These are phyloP conservation scores for Semnornis frantzii DNA, from an alignment of 2,113 vertebrate genomes.

Conservation along the genomic window DNA sequence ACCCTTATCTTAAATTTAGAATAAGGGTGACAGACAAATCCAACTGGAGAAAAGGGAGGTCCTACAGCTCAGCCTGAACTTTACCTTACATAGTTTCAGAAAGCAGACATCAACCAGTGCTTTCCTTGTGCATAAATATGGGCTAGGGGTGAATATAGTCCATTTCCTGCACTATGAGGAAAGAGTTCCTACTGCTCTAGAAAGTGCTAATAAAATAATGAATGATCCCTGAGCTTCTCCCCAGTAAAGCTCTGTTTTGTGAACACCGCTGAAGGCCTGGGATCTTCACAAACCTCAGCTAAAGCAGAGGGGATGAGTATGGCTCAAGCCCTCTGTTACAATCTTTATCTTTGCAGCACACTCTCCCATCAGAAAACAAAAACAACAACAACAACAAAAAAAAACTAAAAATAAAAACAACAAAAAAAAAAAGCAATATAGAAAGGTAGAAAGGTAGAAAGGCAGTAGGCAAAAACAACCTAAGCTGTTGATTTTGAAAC, in stretches of 20 bases:
- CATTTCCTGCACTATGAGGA: background rate
- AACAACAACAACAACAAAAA: too few relatives aligned
- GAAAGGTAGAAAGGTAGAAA: background rate
- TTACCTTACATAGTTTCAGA: background rate
- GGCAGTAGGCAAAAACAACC: background rate
- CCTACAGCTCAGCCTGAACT: background rate
- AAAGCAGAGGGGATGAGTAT: background rate
- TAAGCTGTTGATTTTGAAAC: background rate
- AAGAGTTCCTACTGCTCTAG: background rate
- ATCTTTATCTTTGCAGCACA: background rate
- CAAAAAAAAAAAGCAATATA: background rate
- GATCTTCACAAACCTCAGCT: background rate
- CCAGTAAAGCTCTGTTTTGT: background rate
- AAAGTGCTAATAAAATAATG: background rate
- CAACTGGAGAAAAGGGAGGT: background rate
- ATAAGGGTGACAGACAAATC: background rate
- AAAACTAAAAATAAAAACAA: too few relatives aligned
- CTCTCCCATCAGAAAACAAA: background rate
- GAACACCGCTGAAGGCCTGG: background rate
- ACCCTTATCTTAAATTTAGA: background rate
- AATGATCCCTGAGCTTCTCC: background rate
- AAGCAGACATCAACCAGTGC: background rate
- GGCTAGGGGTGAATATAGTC: background rate
- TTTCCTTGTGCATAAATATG: background rate
- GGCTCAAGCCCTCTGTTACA: background rate